These are phyloP conservation scores for Tiphia femorata DNA, from an alignment of 2,888 invertebrate species.

Conservation along the genomic window DNA sequence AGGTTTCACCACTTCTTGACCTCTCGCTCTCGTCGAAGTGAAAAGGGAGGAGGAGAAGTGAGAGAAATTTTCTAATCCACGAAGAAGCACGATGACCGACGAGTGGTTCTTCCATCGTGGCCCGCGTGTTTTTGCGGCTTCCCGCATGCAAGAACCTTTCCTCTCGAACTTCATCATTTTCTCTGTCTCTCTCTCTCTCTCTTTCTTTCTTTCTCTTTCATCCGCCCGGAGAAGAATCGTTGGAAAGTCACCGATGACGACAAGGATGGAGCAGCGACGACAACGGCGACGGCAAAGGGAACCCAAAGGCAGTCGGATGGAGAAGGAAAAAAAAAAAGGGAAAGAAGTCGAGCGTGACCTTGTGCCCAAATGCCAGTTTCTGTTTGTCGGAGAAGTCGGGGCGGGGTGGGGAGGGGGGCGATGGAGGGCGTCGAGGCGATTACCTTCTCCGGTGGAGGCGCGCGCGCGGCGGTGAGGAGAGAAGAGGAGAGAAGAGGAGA, in stretches of 20 bases:
- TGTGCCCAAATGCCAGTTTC: conserved; percentile 55
- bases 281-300: not conserved
- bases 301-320: not conserved
- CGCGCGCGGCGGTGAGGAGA: not conserved
- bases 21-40: no score
- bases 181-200: not conserved
- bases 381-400: conserved; percentile 36
- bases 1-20: no score
- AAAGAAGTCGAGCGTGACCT: conserved; percentile 42
- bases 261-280: not conserved
- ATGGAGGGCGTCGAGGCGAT: no score
- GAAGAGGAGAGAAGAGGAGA: not conserved
- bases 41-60: no score
- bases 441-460: conserved; percentile 12
- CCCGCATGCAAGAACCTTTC: no score
- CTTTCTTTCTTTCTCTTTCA: not conserved
- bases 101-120: no score
- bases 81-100: no score
- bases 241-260: no score
- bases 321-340: conserved; percentile 21
- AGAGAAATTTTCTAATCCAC: no score
- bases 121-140: conserved; percentile 45
- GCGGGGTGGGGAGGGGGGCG: no score
- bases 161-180: conserved; percentile 2
- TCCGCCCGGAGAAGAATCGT: no score